Percentiles rank a stretch among this genome's conserved stretches.
Conservation (phyloP, 2,797 vertebrate species). For the Nannoperca obscura region DNA sequence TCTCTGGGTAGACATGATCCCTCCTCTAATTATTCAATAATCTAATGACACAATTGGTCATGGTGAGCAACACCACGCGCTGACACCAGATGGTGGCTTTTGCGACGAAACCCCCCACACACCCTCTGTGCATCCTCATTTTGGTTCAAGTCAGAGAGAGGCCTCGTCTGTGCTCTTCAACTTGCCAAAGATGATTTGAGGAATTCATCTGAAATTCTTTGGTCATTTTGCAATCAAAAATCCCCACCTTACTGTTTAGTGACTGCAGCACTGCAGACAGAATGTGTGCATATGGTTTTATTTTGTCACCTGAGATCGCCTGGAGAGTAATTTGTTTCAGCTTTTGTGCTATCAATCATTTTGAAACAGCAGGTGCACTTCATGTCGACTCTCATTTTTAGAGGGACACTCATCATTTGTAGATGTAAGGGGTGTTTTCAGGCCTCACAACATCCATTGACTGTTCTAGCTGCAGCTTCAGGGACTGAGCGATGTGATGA, state of each 20-base stretch:
- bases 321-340: slow-evolving; percentile 29
- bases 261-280: background rate
- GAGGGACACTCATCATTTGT: slow-evolving; percentile 26
- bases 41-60: slow-evolving; percentile 87
- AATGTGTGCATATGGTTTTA: background rate
- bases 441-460: slow-evolving; percentile 32
- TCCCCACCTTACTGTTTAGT: background rate
- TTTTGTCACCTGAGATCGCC: slow-evolving; percentile 25
- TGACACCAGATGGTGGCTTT: slow-evolving; percentile 84
- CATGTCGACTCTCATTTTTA: slow-evolving; percentile 26
- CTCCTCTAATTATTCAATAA: slow-evolving; percentile 84
- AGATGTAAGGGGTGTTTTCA: slow-evolving; percentile 32
- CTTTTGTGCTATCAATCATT: slow-evolving; percentile 41
- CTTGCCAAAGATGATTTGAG: slow-evolving; percentile 61
- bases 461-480: slow-evolving; percentile 45
- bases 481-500: slow-evolving; percentile 54
- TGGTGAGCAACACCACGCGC: slow-evolving; percentile 78
- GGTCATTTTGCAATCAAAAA: slow-evolving; percentile 29
- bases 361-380: slow-evolving; percentile 52
- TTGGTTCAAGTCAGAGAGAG: slow-evolving; percentile 52
- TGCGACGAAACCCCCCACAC: slow-evolving; percentile 68
- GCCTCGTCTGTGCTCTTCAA: slow-evolving; percentile 58
- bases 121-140: slow-evolving; percentile 68
- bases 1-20: slow-evolving; percentile 77
- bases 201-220: slow-evolving; percentile 39